Percentiles rank a stretch among this genome's conserved stretches.
phyloP scores from a whole-genome alignment of 2,113 vertebrate species.

The Otolemur garnettii region DNA sequence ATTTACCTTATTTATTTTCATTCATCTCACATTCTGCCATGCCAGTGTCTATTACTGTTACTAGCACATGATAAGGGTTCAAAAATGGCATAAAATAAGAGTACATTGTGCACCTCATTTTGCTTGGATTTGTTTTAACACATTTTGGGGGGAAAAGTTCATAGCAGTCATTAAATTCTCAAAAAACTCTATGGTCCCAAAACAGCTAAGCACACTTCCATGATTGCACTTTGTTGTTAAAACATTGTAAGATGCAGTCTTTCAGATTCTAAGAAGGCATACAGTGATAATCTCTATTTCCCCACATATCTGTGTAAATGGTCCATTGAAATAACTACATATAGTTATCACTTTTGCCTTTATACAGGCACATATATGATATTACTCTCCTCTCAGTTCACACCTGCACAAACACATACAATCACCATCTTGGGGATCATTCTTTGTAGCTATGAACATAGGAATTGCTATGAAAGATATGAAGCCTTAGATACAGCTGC shows the following conservation, averaged over 20 bases:
- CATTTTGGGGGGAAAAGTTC: not conserved
- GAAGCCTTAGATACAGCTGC: not conserved
- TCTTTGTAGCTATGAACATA: not conserved
- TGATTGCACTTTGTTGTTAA: not conserved
- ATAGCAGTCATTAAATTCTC: constrained; percentile 22
- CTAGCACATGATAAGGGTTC: not conserved
- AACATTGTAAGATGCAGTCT: not conserved
- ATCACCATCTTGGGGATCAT: not conserved
- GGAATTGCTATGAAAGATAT: not conserved
- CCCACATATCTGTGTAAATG: not conserved
- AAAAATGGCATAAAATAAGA: not conserved
- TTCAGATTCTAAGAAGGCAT: not conserved
- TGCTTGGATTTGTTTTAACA: constrained; percentile 15
- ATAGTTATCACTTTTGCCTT: not conserved
- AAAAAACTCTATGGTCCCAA: not conserved
- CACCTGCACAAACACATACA: not conserved
- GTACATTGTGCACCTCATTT: not conserved
- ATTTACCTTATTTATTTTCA: not conserved
- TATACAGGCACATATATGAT: not conserved
- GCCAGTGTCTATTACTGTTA: not conserved
- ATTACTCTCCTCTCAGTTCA: not conserved
- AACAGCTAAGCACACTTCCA: not conserved
- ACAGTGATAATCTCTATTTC: not conserved
- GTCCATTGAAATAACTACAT: not conserved
- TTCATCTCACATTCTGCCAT: not conserved